Conservation (phyloP, 2,113 vertebrate genomes). For the Electrona antarctica region DNA sequence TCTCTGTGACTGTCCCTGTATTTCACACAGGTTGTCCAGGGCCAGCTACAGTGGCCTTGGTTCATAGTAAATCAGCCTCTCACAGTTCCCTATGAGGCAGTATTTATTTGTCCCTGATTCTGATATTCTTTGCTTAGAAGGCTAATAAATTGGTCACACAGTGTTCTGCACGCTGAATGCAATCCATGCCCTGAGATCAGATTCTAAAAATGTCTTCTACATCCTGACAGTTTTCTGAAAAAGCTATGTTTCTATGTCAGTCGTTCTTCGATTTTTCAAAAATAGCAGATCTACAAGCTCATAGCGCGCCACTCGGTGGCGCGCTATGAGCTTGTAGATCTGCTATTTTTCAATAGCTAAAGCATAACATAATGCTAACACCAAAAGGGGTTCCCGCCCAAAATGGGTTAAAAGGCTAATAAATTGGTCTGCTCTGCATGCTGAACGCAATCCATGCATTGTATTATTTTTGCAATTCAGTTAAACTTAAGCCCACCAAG, state of each 20-base stretch:
- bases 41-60: background rate
- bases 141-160: background rate
- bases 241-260: no score
- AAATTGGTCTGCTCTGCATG: background rate
- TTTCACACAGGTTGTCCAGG: conserved; percentile 1
- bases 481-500: no score
- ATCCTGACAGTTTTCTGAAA: no score
- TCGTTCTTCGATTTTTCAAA: no score
- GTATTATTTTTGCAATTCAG: background rate
- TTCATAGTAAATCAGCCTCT: background rate
- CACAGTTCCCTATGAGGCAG: background rate
- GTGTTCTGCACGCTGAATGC: background rate
- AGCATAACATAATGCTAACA: no score
- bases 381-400: no score
- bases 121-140: background rate
- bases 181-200: no score
- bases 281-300: no score
- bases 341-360: no score
- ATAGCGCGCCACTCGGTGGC: no score
- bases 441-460: background rate
- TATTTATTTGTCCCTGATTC: background rate
- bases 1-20: conserved; percentile 14
- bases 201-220: no score
- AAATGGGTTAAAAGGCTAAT: background rate
- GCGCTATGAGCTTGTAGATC: no score